Base-by-base conservation (phyloP, 64 coral and sea anemone genomes). In the Catalaphyllia jardinei region DNA sequence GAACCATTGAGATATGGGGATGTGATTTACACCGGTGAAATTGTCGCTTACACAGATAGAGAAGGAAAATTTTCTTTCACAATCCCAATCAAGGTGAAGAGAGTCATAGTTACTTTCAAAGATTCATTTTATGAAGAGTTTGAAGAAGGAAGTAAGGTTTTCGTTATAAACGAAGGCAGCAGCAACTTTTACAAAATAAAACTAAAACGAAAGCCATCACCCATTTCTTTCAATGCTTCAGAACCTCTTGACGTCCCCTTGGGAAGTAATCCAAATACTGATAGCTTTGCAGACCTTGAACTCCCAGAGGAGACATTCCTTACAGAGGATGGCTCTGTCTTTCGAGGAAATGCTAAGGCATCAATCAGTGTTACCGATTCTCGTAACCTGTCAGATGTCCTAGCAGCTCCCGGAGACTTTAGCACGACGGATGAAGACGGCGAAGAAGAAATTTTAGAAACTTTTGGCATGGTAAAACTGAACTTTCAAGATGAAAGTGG, bases 361-460 rank as follows among this genome's bases (percentile, higher is more conserved):
- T 19, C 49, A 22, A 57, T 83, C 4, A 83, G 55, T 42, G 57
- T 83, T 65, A 83, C 80, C 14, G 80, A 83, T 42, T 28, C 80
- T 63, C 57, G 80, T 9, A 83, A 83, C 60, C 80, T 18, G 5
- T 31, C 29, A 46, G 59, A 64, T 50, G 52, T 80, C 52, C 50
- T 60, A 57, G 16, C 78, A 27, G 78, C 78, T 80, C 78, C 78
- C 10, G 78, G 78, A 57, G 78, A 80, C 29, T 80, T 80, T 0
- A 80, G 39, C 28, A 80, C 78, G 25, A 60, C 42, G 10, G 52
- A 80, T 60, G 78, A 52, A 4, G 59, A 60, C 9, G 78, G 78
- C 10, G 78, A 80, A 39, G 78, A 9, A 60, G 49, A 60, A 29
- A 57, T 60, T 19, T 80, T 80, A 51, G 24, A 80, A 60, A 80